Evolutionary conservation across 2,888 invertebrate species (phyloP).

Genomic region (Nebria salina): DNA sequence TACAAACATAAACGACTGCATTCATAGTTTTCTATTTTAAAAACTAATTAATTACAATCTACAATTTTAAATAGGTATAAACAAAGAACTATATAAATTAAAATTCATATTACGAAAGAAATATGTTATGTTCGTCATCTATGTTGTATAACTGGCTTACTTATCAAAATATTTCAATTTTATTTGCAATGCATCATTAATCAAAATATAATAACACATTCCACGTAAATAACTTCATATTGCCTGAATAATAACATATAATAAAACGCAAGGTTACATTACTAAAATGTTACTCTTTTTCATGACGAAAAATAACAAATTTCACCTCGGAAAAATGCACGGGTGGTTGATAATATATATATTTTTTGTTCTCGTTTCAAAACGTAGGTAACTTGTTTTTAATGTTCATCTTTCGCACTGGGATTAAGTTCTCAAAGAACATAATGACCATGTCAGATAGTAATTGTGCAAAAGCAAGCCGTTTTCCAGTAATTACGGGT

Average conservation of each 20-base stretch:
- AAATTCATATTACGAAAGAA: neutral
- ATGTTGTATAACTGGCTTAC: neutral
- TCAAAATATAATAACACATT: neutral
- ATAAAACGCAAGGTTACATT: neutral
- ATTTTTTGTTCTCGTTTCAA: neutral
- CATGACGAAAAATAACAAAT: neutral
- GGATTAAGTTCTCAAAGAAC: constrained; percentile 36
- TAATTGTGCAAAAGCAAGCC: constrained; percentile 36
- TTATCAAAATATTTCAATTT: neutral
- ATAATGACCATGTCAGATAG: constrained; percentile 36
- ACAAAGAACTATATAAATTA: too few relatives aligned
- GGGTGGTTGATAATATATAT: neutral
- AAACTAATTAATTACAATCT: too few relatives aligned
- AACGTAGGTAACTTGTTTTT: constrained; percentile 36
- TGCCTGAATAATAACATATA: neutral
- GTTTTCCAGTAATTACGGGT: constrained; percentile 34
- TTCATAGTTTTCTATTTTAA: too few relatives aligned
- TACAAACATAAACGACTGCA: too few relatives aligned
- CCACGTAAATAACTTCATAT: constrained; percentile 1
- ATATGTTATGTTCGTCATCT: neutral
- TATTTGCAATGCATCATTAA: neutral
- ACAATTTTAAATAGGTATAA: too few relatives aligned
- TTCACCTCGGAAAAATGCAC: constrained; percentile 1
- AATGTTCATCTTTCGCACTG: constrained; percentile 22
- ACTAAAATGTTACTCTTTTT: constrained; percentile 1